Conservation (phyloP, 2,113 vertebrate species). For the Psilopsiagon aymara region DNA sequence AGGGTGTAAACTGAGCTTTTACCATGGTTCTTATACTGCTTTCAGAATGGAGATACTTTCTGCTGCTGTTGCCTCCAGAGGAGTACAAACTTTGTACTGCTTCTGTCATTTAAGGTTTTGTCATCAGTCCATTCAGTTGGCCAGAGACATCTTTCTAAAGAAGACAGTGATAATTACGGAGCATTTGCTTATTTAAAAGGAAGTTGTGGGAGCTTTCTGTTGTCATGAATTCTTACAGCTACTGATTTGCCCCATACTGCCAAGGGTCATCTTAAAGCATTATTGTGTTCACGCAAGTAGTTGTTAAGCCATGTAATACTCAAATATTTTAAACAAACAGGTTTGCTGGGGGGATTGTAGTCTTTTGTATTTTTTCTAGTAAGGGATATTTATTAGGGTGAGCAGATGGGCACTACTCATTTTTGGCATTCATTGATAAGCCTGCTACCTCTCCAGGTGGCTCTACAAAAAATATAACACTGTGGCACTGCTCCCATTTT, state of each 20-base stretch:
- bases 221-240: not conserved
- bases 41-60: not conserved
- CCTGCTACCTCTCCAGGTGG: conserved; percentile 37
- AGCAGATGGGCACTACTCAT: conserved; percentile 65
- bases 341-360: conserved; percentile 2
- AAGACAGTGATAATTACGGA: not conserved
- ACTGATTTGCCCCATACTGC: not conserved
- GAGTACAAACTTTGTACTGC: not conserved
- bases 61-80: not conserved
- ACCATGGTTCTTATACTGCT: fast-evolving
- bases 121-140: not conserved
- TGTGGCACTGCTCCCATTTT: conserved; percentile 30
- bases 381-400: conserved; percentile 39
- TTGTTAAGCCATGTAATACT: not conserved
- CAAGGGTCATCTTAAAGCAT: not conserved
- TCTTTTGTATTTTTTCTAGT: conserved; percentile 5
- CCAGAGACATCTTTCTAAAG: not conserved
- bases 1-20: not conserved
- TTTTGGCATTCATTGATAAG: conserved; percentile 61
- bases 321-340: conserved; percentile 44
- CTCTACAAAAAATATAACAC: conserved; percentile 37
- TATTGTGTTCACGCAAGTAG: conserved; percentile 6
- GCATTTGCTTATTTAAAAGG: not conserved
- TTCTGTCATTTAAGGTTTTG: not conserved
- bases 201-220: not conserved